Conservation (phyloP, 1,140 invertebrate species). For the Zaprionus capensis region DNA sequence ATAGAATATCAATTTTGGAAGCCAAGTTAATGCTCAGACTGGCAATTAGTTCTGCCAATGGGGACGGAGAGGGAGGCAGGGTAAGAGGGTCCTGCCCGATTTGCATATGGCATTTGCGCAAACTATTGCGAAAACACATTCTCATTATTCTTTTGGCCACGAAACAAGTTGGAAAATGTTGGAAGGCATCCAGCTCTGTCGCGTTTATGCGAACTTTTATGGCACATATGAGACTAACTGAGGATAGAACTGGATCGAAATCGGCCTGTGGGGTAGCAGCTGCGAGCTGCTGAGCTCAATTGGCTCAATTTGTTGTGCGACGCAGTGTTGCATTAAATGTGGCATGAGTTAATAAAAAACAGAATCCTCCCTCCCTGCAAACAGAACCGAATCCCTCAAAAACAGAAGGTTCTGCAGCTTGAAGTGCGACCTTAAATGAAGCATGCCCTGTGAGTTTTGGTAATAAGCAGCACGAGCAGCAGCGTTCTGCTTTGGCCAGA, state of each 20-base stretch:
- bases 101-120: slow-evolving; percentile 16
- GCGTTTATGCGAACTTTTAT: slow-evolving; percentile 78
- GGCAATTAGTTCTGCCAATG: slow-evolving; percentile 35
- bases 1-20: slow-evolving; percentile 42
- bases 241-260: slow-evolving; percentile 36
- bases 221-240: slow-evolving; percentile 80
- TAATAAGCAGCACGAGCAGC: slow-evolving; percentile 56
- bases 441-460: slow-evolving; percentile 53
- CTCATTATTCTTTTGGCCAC: slow-evolving; percentile 61
- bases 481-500: slow-evolving; percentile 40
- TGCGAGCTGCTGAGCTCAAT: slow-evolving; percentile 42
- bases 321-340: slow-evolving; percentile 82
- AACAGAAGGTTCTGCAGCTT: slow-evolving; percentile 29
- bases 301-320: slow-evolving; percentile 75
- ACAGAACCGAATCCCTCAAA: slow-evolving; percentile 36
- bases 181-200: slow-evolving; percentile 14
- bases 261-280: slow-evolving; percentile 48
- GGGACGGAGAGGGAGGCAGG: too few species aligned
- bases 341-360: slow-evolving; percentile 78
- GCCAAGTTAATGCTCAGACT: slow-evolving; percentile 29
- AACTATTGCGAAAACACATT: slow-evolving; percentile 40
- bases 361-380: slow-evolving; percentile 5
- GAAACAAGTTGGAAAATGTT: slow-evolving; percentile 35
- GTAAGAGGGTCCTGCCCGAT: not conserved
- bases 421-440: slow-evolving; percentile 76